Evolutionary conservation across 1,140 invertebrate genomes (phyloP).

Genomic region (Heliconius hewitsoni): DNA sequence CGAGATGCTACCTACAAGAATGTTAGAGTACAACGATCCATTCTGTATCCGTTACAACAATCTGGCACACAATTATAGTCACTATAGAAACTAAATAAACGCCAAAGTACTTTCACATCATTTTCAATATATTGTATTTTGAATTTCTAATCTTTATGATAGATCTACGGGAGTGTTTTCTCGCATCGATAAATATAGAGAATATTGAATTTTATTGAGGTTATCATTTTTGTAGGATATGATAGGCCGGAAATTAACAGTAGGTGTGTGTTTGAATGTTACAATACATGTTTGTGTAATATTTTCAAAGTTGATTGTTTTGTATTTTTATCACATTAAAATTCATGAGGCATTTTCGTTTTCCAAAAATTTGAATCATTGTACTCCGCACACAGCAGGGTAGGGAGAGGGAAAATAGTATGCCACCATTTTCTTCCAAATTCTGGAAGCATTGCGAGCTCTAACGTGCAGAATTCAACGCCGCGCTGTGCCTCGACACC

Average conservation of each 20-base stretch:
- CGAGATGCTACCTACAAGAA: conserved; percentile 44
- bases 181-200: conserved; percentile 23
- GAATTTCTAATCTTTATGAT: conserved; percentile 25
- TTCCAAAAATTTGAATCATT: too few species aligned
- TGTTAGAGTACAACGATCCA: conserved; percentile 12
- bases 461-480: too few species aligned
- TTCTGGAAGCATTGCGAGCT: too few species aligned
- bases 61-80: neutral
- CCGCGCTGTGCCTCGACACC: too few species aligned
- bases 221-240: conserved; percentile 7
- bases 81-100: neutral
- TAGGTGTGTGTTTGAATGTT: neutral
- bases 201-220: conserved; percentile 8
- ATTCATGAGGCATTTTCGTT: too few species aligned
- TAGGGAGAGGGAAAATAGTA: too few species aligned
- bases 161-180: conserved; percentile 22
- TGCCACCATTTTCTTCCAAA: too few species aligned
- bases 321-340: too few species aligned
- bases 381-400: too few species aligned
- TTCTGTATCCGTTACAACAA: conserved; percentile 14
- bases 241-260: conserved; percentile 5
- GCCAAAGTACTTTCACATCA: neutral
- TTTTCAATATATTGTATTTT: neutral
- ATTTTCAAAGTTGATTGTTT: neutral
- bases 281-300: neutral